Base-by-base conservation (phyloP, 1,140 invertebrate genomes). In the Bombus difficillimus region DNA sequence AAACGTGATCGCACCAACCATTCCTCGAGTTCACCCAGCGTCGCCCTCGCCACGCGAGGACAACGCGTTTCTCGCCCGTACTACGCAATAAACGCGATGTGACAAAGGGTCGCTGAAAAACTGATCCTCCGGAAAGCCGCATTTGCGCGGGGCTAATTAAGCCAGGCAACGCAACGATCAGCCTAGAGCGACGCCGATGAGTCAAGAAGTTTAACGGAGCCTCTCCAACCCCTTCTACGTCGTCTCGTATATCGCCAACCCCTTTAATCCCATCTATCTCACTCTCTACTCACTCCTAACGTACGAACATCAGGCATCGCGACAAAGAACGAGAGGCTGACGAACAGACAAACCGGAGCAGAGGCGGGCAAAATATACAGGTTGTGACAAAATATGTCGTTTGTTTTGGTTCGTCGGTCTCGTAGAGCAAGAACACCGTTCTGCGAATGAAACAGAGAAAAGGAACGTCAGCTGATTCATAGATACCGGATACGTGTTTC, bases 141-240 rank as follows among this genome's bases (percentile, higher is more conserved):
- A 34, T 41, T 34, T 47, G 59, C 53, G 15, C 57, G 25, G 82
- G 66, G 39, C 82, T 84, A 84, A 84, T 84, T 84, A 84, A 84
- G 75, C 64, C 64, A 53, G 74, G 66, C 73, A 62, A 71, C 39
- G 74, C 75, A 47, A 79, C 82, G 82, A 84, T 79, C 82, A 79
- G 80, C 69, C 68, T 10, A 71, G 25, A 32, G 74, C 81, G 72
- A 77, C 47, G 47, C 57, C 66, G 75, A 84, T 78, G 82, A 84
- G 75, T 84, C 76, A 79, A 84, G 82, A 84, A 84, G 82, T 71
- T 84, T 84, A 84, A 84, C 82, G 73, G 62, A 37, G 34, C 28
- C 68, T 43, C 57, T 32, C 53, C 53, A 57, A 37, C 73, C 73
- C 73, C 73, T 75, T 75, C 53, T 57, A 53, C 73, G 47, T 69